These are phyloP conservation scores for Leptarthrus brevirostris DNA, from an alignment of 2,888 invertebrate genomes.

Conservation along the genomic window DNA sequence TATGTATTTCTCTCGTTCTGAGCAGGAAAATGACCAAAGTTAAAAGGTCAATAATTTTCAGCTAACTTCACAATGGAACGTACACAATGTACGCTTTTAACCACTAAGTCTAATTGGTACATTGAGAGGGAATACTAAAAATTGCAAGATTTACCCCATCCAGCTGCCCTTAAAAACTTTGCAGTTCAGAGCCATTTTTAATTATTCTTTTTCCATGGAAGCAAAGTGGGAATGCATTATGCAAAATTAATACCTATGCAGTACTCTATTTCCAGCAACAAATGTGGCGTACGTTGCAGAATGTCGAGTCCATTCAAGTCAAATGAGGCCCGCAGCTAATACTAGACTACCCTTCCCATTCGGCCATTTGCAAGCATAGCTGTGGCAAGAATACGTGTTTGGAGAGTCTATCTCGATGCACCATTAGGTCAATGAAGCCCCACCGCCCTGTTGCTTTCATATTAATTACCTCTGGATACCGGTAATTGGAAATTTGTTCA, in stretches of 20 bases:
- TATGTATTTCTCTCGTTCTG: too few species aligned
- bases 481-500: conserved; percentile 37
- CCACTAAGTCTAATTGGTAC: too few species aligned
- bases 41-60: too few species aligned
- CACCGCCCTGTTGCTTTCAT: conserved; percentile 34
- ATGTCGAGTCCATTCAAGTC: conserved; percentile 14
- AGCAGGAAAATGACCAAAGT: too few species aligned
- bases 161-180: too few species aligned
- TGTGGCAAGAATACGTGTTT: not conserved
- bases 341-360: not conserved
- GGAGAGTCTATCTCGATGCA: conserved; percentile 7
- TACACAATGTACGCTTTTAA: too few species aligned
- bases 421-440: conserved; percentile 23
- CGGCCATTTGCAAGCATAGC: not conserved
- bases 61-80: too few species aligned
- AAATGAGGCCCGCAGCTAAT: conserved; percentile 13
- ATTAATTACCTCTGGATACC: conserved; percentile 41
- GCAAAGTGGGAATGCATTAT: conserved; percentile 15
- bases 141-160: too few species aligned
- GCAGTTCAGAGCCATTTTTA: conserved; percentile 7
- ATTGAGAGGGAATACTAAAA: too few species aligned
- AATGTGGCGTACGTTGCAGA: not conserved
- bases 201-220: conserved; percentile 28
- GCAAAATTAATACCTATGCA: conserved; percentile 31
- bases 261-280: not conserved